phyloP scores from a whole-genome alignment of 2,113 vertebrate species.

The Tragelaphus strepsiceros region DNA sequence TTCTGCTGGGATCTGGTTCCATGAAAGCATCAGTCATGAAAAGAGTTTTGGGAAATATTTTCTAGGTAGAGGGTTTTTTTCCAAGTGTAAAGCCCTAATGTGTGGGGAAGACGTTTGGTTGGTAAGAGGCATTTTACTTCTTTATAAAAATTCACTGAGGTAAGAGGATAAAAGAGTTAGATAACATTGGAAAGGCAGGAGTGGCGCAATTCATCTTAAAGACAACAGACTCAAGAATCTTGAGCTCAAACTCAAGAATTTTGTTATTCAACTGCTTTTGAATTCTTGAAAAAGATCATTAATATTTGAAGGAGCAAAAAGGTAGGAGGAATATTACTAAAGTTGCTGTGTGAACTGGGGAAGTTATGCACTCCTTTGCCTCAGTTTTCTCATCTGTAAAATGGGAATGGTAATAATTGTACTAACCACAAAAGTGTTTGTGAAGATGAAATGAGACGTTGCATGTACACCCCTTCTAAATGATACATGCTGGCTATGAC shows the following conservation, averaged over 20 bases:
- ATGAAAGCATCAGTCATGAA: background rate
- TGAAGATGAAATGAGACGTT: background rate
- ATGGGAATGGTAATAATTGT: background rate
- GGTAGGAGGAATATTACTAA: background rate
- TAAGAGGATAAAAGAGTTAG: too few species aligned
- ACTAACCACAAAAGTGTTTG: background rate
- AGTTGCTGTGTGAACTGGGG: background rate
- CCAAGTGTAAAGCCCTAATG: background rate
- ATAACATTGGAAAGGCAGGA: background rate
- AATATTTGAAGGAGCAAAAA: background rate
- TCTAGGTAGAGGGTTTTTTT: background rate
- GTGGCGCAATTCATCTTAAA: background rate
- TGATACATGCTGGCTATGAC: background rate
- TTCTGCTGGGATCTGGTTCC: background rate
- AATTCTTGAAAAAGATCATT: background rate
- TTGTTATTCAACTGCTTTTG: background rate
- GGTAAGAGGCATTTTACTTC: background rate
- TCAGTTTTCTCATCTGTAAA: background rate
- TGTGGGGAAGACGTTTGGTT: background rate
- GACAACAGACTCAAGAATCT: background rate
- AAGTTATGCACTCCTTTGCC: background rate
- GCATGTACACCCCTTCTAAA: background rate
- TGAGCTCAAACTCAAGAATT: background rate
- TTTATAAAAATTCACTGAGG: background rate
- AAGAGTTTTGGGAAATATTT: background rate